Conservation (phyloP, 2,888 invertebrate genomes). For the Yponomeuta cagnagella region DNA sequence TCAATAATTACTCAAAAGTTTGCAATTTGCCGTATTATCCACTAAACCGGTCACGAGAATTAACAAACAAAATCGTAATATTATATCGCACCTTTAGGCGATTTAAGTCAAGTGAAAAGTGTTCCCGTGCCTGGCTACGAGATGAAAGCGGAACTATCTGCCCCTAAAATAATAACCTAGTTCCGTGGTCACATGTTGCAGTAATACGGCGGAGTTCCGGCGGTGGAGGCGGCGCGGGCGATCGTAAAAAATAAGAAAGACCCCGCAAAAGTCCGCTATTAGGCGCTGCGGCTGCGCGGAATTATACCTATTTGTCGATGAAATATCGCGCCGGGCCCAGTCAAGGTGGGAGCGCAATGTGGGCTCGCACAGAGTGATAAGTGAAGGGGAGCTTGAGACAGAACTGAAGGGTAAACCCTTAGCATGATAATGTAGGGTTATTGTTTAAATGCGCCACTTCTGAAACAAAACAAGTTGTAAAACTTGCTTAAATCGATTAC, state of each 20-base stretch:
- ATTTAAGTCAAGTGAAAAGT: background rate
- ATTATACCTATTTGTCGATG: constrained; percentile 6
- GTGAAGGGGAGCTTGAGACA: background rate
- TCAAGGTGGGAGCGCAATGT: background rate
- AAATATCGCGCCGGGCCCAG: background rate
- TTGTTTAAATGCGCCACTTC: too few relatives aligned
- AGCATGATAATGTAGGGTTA: too few relatives aligned
- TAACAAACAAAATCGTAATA: too few relatives aligned
- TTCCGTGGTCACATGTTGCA: constrained; percentile 59
- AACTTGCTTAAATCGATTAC: too few relatives aligned
- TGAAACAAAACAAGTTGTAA: too few relatives aligned
- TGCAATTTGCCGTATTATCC: too few relatives aligned
- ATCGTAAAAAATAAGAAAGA: constrained; percentile 68
- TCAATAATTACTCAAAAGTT: too few relatives aligned
- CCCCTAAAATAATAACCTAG: constrained; percentile 59
- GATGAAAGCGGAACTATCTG: constrained; percentile 4
- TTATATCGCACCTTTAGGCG: too few relatives aligned
- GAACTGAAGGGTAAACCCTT: too few relatives aligned
- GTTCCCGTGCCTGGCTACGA: background rate
- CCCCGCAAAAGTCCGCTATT: constrained; percentile 65
- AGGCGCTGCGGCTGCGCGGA: constrained; percentile 20
- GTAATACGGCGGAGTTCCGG: constrained; percentile 42
- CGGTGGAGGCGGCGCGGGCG: constrained; percentile 32
- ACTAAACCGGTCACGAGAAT: too few relatives aligned
- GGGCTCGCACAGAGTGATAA: background rate